These are phyloP conservation scores for Spilosoma lubricipeda DNA, from an alignment of 2,888 invertebrate genomes.

Conservation along the genomic window DNA sequence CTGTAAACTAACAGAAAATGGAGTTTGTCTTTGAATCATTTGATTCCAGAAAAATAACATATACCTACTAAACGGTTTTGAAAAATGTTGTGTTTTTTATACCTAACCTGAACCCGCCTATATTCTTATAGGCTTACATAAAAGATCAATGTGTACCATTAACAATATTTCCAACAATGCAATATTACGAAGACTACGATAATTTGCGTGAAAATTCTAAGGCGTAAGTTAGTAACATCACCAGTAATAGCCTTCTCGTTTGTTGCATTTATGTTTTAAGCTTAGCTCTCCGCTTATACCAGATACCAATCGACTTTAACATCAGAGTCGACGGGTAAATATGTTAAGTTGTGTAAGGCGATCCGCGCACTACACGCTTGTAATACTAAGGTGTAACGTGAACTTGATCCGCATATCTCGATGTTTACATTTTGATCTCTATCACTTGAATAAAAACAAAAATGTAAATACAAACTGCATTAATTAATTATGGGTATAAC, in stretches of 20 bases:
- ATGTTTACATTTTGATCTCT: conserved; percentile 28
- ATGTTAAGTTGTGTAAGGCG: conserved; percentile 48
- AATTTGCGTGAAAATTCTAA: too few relatives aligned
- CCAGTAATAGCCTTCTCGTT: neutral
- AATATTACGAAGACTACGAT: too few relatives aligned
- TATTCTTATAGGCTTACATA: too few relatives aligned
- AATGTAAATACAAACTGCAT: neutral
- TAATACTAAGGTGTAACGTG: conserved; percentile 41
- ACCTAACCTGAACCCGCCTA: too few relatives aligned
- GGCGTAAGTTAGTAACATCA: neutral
- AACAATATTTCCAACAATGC: too few relatives aligned
- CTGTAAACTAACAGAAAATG: too few relatives aligned
- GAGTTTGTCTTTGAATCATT: too few relatives aligned
- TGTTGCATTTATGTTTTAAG: neutral
- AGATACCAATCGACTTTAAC: conserved; percentile 18
- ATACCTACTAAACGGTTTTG: too few relatives aligned
- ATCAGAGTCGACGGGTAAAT: conserved; percentile 47
- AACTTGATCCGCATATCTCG: conserved; percentile 32
- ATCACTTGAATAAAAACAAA: conserved; percentile 28
- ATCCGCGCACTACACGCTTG: conserved; percentile 21
- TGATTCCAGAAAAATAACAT: too few relatives aligned
- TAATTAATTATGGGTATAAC: neutral
- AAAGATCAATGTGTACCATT: too few relatives aligned
- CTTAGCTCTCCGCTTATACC: conserved; percentile 11
- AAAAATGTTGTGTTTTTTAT: too few relatives aligned